Percentiles rank a stretch among this genome's conserved stretches.
Evolutionary conservation across 2,888 invertebrate species (phyloP).

Genomic region (Dichetophora obliterata): DNA sequence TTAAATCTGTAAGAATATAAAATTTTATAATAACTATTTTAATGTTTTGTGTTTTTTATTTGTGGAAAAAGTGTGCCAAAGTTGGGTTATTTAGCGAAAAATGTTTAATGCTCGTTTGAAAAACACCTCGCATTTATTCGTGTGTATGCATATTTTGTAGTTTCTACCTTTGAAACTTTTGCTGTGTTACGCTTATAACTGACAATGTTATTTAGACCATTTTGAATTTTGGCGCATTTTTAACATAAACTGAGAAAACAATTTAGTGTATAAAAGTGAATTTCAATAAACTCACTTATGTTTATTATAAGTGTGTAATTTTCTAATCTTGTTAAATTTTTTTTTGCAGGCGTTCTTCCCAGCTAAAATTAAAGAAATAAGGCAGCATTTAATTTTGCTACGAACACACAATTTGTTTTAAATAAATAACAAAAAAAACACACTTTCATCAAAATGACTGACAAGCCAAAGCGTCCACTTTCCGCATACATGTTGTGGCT

Average conservation of each 20-base stretch:
- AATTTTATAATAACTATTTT: not conserved
- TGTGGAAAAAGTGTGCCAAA: no score
- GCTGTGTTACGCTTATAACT: not conserved
- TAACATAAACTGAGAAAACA: not conserved
- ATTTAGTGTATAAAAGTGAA: not conserved
- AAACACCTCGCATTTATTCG: no score
- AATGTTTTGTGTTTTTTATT: no score
- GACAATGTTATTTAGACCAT: not conserved
- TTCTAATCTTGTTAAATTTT: constrained; percentile 6
- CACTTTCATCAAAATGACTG: constrained; percentile 76
- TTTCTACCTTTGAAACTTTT: no score
- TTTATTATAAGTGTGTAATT: not conserved
- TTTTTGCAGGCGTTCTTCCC: not conserved
- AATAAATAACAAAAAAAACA: constrained; percentile 28
- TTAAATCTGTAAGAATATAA: not conserved
- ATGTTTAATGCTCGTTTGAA: no score
- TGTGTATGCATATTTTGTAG: no score
- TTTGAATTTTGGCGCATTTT: constrained; percentile 18
- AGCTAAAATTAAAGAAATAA: not conserved
- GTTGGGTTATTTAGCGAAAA: no score
- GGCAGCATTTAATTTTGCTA: not conserved
- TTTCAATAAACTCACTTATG: not conserved
- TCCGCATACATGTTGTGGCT: constrained; percentile 96
- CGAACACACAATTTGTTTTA: not conserved
- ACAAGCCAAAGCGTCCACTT: constrained; percentile 91